Evolutionary conservation across 2,888 invertebrate genomes (phyloP).

Genomic region (Calameuta pallipes): DNA sequence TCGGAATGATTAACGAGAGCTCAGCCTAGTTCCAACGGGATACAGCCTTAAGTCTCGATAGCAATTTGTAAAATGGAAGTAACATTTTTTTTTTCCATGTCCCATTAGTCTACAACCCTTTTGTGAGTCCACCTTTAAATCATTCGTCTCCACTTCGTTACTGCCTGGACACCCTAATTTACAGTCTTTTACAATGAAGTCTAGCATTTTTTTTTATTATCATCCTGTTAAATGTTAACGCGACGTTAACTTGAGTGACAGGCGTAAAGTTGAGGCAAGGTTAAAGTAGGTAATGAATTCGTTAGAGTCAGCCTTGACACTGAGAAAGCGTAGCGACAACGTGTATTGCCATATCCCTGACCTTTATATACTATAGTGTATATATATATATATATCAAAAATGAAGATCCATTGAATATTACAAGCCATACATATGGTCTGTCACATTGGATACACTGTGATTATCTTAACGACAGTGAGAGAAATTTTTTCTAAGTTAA

Average conservation of each 20-base stretch:
- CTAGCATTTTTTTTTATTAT: not conserved
- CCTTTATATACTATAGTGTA: not conserved
- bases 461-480: not conserved
- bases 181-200: no score
- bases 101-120: no score
- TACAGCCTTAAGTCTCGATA: no score
- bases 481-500: not conserved
- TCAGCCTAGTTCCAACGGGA: no score
- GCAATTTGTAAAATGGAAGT: no score
- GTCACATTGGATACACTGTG: not conserved
- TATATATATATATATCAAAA: not conserved
- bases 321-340: conserved; percentile 26
- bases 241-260: not conserved
- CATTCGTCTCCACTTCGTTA: no score
- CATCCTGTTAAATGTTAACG: not conserved
- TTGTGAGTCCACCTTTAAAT: no score
- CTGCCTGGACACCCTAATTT: no score
- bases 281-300: conserved; percentile 19
- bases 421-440: not conserved
- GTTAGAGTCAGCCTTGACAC: conserved; percentile 26
- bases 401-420: not conserved
- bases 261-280: not conserved
- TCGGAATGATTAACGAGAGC: no score
- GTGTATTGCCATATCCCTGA: not conserved
- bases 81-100: no score